Evolutionary conservation across 1,140 invertebrate genomes (phyloP), one percentile per base, ranked within the genome.

Genomic region (Eurosta solidaginis): DNA sequence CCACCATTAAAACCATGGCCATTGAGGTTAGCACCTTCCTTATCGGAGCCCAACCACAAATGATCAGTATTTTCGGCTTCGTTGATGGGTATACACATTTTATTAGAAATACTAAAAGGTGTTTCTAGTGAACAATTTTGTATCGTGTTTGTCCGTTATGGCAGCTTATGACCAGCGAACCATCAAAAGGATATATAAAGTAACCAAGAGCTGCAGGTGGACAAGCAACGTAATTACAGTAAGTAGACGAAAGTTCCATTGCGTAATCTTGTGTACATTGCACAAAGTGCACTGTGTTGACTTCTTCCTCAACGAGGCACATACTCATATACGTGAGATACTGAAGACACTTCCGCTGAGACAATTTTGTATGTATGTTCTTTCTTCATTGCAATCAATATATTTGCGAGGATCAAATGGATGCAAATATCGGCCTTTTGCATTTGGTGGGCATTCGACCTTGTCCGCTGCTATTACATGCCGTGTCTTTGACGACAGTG

Each of bases 141-240:
- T 22, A 91, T 85, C 76, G 86, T 89, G 91, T 89, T 22, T 82
- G 81, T 0, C 92, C 92, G 77, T 90, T 88, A 0, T 85, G 83
- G 83, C 93, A 94, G 78, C 91, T 91, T 2, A 94, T 80, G 82
- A 92, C 94, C 79, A 92, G 91, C 3, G 82, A 84, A 77, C 92
- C 93, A 52, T 91, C 89, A n/a, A 88, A 87, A 2, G 91, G 91
- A 88, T 92, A 90, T 3, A 90, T 89, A 22, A 89, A 83, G 7
- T 91, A 54, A n/a, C 91, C 92, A 47, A 75, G 10, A 40, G 73
- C 73, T 4, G 7, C 5, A 81, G 89, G 68, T 82, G 84, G 78
- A 84, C 87, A 75, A 40, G 25, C 7, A 42, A 75, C 44, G 33
- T 40, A 68, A 20, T 68, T 20, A 20, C 40, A 17, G 7, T 68